These are phyloP conservation scores for Glareola pratincola DNA, from an alignment of 2,113 vertebrate species.

Conservation along the genomic window DNA sequence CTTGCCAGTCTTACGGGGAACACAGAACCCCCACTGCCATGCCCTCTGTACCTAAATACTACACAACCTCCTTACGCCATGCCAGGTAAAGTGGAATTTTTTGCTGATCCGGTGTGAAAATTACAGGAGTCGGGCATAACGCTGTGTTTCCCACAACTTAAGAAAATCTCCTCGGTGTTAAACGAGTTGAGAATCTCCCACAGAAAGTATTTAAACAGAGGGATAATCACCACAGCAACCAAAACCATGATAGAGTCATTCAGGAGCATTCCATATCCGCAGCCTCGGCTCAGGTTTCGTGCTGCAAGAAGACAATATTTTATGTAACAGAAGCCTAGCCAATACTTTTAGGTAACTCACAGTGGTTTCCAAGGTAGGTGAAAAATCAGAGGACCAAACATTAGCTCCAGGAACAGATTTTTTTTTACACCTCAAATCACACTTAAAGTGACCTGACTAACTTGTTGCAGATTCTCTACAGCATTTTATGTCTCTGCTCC, in stretches of 20 bases:
- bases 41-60: not conserved
- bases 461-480: not conserved
- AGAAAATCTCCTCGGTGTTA: not conserved
- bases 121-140: not conserved
- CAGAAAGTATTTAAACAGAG: conserved; percentile 37
- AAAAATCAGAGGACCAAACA: not conserved
- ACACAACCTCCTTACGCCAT: not conserved
- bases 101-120: not conserved
- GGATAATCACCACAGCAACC: conserved; percentile 62
- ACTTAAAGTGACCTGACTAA: not conserved
- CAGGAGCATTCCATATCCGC: not conserved
- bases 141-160: not conserved
- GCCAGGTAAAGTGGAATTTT: not conserved
- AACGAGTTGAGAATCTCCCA: not conserved
- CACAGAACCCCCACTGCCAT: not conserved
- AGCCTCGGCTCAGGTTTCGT: not conserved
- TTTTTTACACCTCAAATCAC: not conserved
- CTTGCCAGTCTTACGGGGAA: fast-evolving
- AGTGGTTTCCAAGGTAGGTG: not conserved
- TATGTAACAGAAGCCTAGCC: not conserved
- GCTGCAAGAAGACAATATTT: not conserved
- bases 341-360: not conserved
- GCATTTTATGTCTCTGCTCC: not conserved
- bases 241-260: conserved; percentile 13
- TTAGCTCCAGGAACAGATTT: not conserved